These are phyloP conservation scores for Blastomussa wellsi DNA, from an alignment of 92 coral and sea anemone species.

Conservation along the genomic window DNA sequence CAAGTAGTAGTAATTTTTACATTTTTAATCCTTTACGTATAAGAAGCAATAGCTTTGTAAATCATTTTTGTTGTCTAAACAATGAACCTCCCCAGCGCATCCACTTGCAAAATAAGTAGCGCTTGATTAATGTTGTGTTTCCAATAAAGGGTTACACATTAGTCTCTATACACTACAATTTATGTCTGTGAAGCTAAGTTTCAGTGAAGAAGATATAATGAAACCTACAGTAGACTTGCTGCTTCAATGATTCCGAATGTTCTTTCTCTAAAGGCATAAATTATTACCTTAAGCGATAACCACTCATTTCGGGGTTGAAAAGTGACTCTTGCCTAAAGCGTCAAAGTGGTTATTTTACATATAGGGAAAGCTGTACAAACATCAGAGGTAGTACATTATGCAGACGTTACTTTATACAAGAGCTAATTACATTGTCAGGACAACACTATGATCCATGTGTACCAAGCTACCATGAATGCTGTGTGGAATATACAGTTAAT, in stretches of 20 bases:
- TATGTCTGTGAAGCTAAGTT: background rate
- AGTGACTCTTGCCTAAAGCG: background rate
- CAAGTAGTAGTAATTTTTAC: background rate
- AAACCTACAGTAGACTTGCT: background rate
- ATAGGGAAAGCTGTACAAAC: background rate
- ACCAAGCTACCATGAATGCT: background rate
- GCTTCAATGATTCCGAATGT: background rate
- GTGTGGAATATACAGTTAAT: background rate
- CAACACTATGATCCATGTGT: background rate
- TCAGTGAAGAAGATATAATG: background rate
- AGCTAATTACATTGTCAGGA: background rate
- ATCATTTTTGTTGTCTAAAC: background rate
- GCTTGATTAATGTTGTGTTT: background rate
- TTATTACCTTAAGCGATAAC: background rate
- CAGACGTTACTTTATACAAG: background rate
- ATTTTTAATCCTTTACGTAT: conserved; percentile 7
- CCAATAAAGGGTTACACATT: background rate
- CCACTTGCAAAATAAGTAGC: background rate
- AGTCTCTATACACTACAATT: background rate
- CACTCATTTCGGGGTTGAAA: background rate
- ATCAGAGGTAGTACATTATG: background rate
- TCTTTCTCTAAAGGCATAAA: background rate
- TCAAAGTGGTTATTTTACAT: background rate
- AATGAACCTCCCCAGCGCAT: background rate
- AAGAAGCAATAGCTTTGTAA: background rate